phyloP scores from a whole-genome alignment of 2,888 invertebrate species.

The Drosophila neutralis region DNA sequence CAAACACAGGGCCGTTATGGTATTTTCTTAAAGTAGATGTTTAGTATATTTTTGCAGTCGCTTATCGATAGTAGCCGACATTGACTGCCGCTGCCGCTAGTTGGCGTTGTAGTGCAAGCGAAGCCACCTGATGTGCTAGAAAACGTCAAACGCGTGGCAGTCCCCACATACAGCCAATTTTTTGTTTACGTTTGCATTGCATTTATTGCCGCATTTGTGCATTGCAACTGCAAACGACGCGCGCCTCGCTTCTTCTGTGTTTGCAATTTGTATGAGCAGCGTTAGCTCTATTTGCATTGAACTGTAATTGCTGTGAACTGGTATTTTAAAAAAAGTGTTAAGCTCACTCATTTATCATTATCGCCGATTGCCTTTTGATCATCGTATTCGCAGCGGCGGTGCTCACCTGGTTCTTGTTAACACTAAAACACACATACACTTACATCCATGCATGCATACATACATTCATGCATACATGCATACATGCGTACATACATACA shows the following conservation, averaged over 20 bases:
- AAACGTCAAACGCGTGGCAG: constrained; percentile 64
- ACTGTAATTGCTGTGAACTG: constrained; percentile 12
- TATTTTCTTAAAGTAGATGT: neutral
- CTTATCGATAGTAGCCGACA: constrained; percentile 26
- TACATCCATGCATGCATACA: neutral
- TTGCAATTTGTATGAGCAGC: constrained; percentile 13
- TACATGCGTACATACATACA: neutral
- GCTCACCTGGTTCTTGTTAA: constrained; percentile 53
- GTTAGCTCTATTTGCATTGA: constrained; percentile 11
- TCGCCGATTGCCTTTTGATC: constrained; percentile 64
- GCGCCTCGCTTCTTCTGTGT: constrained; percentile 27
- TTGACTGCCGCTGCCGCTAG: constrained; percentile 28
- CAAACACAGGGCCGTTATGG: neutral
- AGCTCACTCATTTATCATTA: constrained; percentile 55
- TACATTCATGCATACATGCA: neutral
- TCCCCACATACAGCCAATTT: constrained; percentile 30
- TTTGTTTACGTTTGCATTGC: constrained; percentile 73
- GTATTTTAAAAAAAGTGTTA: constrained; percentile 13
- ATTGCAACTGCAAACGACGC: constrained; percentile 41
- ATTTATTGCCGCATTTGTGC: constrained; percentile 31
- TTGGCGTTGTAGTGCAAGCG: constrained; percentile 45
- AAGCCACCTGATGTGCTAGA: constrained; percentile 61
- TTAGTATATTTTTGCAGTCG: constrained; percentile 24
- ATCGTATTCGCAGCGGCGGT: constrained; percentile 45
- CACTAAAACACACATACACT: constrained; percentile 3